Evolutionary conservation across 2,888 invertebrate species (phyloP), one percentile per base, ranked within the genome.

Genomic region (Andrena camellia): DNA sequence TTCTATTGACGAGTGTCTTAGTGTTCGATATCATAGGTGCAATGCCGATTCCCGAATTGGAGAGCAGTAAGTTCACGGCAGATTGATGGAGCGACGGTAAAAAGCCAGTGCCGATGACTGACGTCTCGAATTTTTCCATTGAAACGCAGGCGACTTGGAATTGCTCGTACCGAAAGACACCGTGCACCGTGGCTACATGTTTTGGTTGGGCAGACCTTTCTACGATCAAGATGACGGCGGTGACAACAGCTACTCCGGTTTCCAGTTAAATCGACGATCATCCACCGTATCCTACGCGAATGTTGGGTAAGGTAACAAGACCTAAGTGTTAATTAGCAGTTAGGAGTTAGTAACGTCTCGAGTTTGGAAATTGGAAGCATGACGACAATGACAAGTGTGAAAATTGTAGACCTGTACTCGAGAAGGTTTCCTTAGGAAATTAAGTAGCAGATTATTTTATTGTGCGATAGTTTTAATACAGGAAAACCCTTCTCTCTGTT

Each of bases 181-280:
- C 5, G 33, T 79, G n/a, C 85, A 84, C 23, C 86, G 86, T 48
- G 69, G 83, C 42, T 85, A 77, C 35, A 84, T 67, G 6, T 89
- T 89, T 48, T 91, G 89, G 91, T 79, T 85, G 13, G 79, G 81
- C 7, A 86, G 88, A 76, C 85, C 89, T 3, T 54, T 89, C 26
- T 86, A 89, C 31, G 90, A 85, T 7, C 82, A 87, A 17, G 85
- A 82, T 48, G 86, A 89, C 33, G 83, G 86, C 33, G 63, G 77
- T 13, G 85, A 67, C 26, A 81, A 88, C 20, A 81, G 64, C 42
- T 79, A 67, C 54, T 59, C 67, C 20, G 76, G 78, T 79, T 57
- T 66, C 20, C 69, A 68, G 13, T 17, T 13, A 2, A 75, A 72
- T 26, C 57, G 62, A 35, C 74, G 48, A 42, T 59, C 84, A 8